Conservation (phyloP, 2,888 invertebrate species). For the Sphaerophoria taeniata region DNA sequence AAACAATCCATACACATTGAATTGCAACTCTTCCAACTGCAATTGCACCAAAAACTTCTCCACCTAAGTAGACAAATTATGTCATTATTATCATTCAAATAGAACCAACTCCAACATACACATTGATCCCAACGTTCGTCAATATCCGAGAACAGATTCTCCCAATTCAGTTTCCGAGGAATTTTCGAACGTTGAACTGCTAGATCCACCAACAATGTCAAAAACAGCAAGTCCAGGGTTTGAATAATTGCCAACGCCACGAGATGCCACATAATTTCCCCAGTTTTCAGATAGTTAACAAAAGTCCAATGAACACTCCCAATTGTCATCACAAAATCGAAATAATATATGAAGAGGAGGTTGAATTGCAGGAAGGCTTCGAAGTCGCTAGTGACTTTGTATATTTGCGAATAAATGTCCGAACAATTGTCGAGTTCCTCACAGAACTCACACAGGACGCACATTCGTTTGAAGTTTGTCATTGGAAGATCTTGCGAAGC, state of each 20-base stretch:
- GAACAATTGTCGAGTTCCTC: slow-evolving; percentile 77
- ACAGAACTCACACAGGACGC: slow-evolving; percentile 77
- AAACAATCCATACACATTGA: too few relatives aligned
- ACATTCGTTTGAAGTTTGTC: slow-evolving; percentile 77
- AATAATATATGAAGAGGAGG: slow-evolving; percentile 78
- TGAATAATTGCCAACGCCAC: slow-evolving; percentile 76
- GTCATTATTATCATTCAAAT: too few relatives aligned
- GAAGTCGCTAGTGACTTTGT: slow-evolving; percentile 75
- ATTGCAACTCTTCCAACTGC: too few relatives aligned
- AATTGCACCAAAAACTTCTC: too few relatives aligned
- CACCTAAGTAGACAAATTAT: too few relatives aligned
- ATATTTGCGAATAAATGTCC: slow-evolving; percentile 76
- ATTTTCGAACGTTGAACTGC: slow-evolving; percentile 75
- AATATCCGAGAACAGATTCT: slow-evolving; percentile 78
- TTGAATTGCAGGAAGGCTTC: slow-evolving; percentile 77
- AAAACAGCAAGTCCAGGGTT: slow-evolving; percentile 76
- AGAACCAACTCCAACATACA: slow-evolving; percentile 73
- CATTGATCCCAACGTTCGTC: slow-evolving; percentile 79
- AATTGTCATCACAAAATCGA: slow-evolving; percentile 77
- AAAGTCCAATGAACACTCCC: slow-evolving; percentile 77
- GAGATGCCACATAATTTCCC: slow-evolving; percentile 67
- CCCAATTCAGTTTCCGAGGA: slow-evolving; percentile 76
- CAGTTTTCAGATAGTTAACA: slow-evolving; percentile 70
- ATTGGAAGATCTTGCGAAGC: slow-evolving; percentile 21
- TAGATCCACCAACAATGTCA: slow-evolving; percentile 78